phyloP scores from a whole-genome alignment of 2,888 invertebrate genomes.

The Rhopalosiphum nymphaeae region DNA sequence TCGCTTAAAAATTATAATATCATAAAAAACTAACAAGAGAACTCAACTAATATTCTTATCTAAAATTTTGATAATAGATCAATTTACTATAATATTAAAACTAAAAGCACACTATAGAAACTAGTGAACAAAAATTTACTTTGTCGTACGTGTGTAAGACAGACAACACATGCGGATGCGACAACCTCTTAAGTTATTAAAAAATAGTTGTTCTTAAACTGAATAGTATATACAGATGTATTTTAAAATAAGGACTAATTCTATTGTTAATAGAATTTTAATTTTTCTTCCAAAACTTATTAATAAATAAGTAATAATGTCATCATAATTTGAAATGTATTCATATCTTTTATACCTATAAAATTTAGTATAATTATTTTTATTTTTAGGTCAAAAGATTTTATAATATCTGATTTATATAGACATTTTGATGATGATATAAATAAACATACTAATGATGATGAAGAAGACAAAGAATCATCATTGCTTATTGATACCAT shows the following conservation, averaged over 20 bases:
- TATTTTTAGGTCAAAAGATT: conserved; percentile 50
- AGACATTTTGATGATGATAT: conserved; percentile 50
- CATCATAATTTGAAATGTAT: background rate
- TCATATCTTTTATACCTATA: background rate
- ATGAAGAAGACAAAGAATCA: conserved; percentile 42
- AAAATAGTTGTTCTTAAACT: background rate
- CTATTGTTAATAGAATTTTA: background rate
- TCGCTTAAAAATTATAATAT: too few species aligned
- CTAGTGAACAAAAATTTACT: too few species aligned
- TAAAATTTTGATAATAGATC: too few species aligned
- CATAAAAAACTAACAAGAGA: too few species aligned
- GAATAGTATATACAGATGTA: background rate
- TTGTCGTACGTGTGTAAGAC: too few species aligned
- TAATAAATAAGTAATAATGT: background rate
- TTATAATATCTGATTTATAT: conserved; percentile 35
- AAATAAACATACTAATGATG: conserved; percentile 14
- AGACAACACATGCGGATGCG: too few species aligned
- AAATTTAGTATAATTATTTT: background rate
- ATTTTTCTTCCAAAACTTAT: background rate
- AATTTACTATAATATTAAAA: too few species aligned
- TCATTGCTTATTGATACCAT: conserved; percentile 35
- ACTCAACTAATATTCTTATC: too few species aligned
- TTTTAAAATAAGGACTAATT: background rate
- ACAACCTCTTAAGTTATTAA: too few species aligned
- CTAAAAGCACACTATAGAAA: too few species aligned